Percentiles rank a stretch among this genome's conserved stretches.
Conservation (phyloP, 2,797 vertebrate species). For the Morus bassanus region DNA sequence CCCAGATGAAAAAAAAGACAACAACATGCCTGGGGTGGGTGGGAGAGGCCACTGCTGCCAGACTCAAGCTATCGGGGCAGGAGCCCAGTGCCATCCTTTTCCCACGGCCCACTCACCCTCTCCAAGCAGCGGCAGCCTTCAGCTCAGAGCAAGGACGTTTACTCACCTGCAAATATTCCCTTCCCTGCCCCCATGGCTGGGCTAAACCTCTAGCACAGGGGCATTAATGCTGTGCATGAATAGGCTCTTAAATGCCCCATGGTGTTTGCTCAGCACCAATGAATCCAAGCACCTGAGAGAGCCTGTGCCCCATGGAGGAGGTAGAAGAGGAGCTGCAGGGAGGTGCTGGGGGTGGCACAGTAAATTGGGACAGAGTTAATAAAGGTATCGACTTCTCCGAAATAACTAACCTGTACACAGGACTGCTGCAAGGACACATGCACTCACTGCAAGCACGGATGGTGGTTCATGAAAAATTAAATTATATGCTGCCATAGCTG, state of each 20-base stretch:
- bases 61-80: neutral
- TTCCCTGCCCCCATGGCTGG: neutral
- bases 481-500: neutral
- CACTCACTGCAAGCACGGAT: too few species aligned
- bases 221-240: neutral
- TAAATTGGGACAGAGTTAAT: neutral
- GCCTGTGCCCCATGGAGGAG: fast-evolving
- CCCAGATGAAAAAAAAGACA: neutral
- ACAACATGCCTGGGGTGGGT: neutral
- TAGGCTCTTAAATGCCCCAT: neutral
- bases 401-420: neutral
- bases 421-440: neutral
- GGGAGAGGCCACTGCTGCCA: neutral
- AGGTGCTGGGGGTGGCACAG: neutral
- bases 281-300: neutral
- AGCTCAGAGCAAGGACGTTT: neutral
- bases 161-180: neutral
- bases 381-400: neutral
- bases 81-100: conserved; percentile 7
- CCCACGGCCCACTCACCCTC: neutral
- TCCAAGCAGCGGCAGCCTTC: neutral
- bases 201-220: neutral
- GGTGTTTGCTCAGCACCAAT: neutral
- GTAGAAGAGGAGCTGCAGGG: neutral
- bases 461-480: neutral